A percentile compares a stretch with the other conserved stretches of the same genome.
Conservation (phyloP, 2,888 invertebrate species). For the Elegia similella region DNA sequence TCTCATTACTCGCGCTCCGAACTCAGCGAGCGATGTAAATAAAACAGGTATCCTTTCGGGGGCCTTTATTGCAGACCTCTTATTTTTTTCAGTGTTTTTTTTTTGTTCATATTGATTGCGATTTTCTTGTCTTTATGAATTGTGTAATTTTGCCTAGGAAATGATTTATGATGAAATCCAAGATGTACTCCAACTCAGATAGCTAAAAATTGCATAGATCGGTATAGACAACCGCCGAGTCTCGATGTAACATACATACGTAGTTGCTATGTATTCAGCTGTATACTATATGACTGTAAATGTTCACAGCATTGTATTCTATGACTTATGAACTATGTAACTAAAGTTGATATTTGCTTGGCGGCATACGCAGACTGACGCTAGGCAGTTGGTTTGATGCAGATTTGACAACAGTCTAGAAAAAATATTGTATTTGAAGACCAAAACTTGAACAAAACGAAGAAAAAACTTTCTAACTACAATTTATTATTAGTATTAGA, state of each 20-base stretch:
- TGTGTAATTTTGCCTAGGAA: not conserved
- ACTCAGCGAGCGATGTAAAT: slow-evolving; percentile 75
- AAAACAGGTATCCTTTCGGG: slow-evolving; percentile 61
- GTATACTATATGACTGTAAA: slow-evolving; percentile 50
- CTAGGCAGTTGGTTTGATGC: slow-evolving; percentile 45
- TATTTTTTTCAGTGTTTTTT: slow-evolving; percentile 45
- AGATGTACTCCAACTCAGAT: slow-evolving; percentile 10
- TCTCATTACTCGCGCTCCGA: slow-evolving; percentile 57
- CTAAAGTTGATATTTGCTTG: slow-evolving; percentile 52
- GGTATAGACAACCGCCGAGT: slow-evolving; percentile 32
- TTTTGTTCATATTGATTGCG: slow-evolving; percentile 25
- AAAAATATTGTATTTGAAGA: not conserved
- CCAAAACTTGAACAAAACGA: too few species aligned
- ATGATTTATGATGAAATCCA: not conserved
- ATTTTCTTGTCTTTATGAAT: not conserved
- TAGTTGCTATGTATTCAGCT: slow-evolving; percentile 56
- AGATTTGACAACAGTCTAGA: slow-evolving; percentile 36
- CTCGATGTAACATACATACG: slow-evolving; percentile 44
- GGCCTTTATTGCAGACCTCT: slow-evolving; percentile 70
- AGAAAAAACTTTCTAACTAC: too few species aligned
- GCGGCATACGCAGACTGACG: slow-evolving; percentile 39
- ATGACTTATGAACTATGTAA: slow-evolving; percentile 35
- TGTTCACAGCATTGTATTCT: slow-evolving; percentile 45
- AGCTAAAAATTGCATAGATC: slow-evolving; percentile 16
- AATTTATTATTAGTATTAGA: too few species aligned